These are phyloP conservation scores for Montipora cactus DNA, from an alignment of 64 coral and sea anemone species.

Conservation along the genomic window DNA sequence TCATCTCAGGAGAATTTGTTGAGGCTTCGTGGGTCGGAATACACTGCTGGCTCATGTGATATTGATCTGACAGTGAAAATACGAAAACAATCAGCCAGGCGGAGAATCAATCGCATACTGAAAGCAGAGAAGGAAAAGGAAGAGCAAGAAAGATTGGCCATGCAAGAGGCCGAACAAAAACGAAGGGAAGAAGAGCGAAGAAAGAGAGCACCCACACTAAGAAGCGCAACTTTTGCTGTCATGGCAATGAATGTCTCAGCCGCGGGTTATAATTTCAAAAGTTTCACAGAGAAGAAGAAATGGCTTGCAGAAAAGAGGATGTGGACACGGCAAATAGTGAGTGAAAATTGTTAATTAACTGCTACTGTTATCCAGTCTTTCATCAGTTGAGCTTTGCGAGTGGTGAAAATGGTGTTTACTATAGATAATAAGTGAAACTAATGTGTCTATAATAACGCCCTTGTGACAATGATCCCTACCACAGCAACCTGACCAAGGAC, in stretches of 20 bases:
- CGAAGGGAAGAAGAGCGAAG: not conserved
- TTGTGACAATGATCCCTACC: too few species aligned
- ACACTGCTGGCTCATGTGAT: not conserved
- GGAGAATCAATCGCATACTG: conserved; percentile 79
- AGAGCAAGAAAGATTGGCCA: conserved; percentile 22
- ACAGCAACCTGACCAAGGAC: too few species aligned
- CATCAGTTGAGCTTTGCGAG: too few species aligned
- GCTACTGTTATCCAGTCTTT: too few species aligned
- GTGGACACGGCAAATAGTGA: conserved; percentile 30
- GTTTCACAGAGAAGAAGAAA: conserved; percentile 69
- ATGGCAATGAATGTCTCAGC: conserved; percentile 46
- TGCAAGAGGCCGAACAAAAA: not conserved
- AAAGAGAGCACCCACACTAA: conserved; percentile 5
- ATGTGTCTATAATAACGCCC: too few species aligned
- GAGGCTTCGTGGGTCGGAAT: conserved; percentile 64
- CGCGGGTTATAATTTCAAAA: conserved; percentile 51
- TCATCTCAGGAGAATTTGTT: conserved; percentile 20
- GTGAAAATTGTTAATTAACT: not conserved
- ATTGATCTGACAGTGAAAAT: conserved; percentile 50
- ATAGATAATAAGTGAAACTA: too few species aligned
- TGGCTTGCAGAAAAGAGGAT: conserved; percentile 59
- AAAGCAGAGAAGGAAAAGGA: conserved; percentile 57
- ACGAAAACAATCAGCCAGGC: conserved; percentile 77
- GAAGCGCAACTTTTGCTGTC: conserved; percentile 32
- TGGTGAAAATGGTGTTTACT: too few species aligned